Evolutionary conservation across 2,797 vertebrate species (phyloP).

Genomic region (Champsocephalus gunnari): DNA sequence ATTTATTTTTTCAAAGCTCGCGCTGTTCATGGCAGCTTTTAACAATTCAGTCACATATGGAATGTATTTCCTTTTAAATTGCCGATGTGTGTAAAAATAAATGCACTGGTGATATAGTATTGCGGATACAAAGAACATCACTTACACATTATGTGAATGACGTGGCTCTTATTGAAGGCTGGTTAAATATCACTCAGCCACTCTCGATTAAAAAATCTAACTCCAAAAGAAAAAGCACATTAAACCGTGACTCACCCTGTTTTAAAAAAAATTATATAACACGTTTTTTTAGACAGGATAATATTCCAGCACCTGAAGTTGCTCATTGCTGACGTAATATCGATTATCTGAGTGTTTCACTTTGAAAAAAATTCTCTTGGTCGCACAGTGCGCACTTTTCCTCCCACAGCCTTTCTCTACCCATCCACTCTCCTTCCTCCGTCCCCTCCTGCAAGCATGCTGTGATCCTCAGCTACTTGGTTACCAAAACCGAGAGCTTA

Average conservation of each 20-base stretch:
- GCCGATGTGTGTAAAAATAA: neutral
- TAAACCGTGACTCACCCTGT: neutral
- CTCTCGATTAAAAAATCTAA: conserved; percentile 27
- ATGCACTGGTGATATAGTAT: no score
- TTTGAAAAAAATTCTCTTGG: conserved; percentile 52
- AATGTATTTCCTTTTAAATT: neutral
- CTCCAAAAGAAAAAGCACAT: conserved; percentile 1
- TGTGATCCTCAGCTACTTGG: conserved; percentile 47
- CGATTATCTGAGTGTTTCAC: conserved; percentile 70
- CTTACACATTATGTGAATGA: neutral
- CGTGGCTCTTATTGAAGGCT: neutral
- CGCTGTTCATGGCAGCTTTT: neutral
- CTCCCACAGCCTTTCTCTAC: conserved; percentile 34
- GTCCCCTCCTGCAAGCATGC: conserved; percentile 36
- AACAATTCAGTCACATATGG: neutral
- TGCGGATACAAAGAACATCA: neutral
- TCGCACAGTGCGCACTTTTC: conserved; percentile 61
- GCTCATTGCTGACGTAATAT: conserved; percentile 67
- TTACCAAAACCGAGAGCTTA: conserved; percentile 23
- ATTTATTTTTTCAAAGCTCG: neutral
- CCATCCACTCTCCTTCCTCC: conserved; percentile 38
- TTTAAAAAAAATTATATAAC: conserved; percentile 6
- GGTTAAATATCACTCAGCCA: conserved; percentile 8
- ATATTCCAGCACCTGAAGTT: conserved; percentile 41
- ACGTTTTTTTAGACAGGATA: conserved; percentile 3